These are phyloP conservation scores for Hipparchia sbordonii DNA, from an alignment of 2,888 invertebrate species.

Conservation along the genomic window DNA sequence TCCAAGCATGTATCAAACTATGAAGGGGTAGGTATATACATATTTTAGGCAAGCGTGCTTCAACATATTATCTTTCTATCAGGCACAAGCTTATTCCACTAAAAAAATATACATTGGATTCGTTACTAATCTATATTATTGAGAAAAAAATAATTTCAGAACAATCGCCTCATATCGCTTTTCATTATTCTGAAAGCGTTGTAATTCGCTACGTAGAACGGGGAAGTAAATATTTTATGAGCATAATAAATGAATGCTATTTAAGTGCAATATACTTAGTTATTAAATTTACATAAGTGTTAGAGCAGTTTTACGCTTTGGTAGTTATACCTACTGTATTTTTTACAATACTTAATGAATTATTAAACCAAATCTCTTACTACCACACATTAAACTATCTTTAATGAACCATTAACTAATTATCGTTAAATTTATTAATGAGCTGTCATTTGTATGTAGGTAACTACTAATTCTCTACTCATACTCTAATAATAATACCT, in stretches of 20 bases:
- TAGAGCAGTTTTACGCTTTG: background rate
- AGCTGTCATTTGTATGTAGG: too few relatives aligned
- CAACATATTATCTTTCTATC: too few relatives aligned
- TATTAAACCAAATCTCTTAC: background rate
- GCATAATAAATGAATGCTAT: slow-evolving; percentile 31
- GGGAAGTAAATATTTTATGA: slow-evolving; percentile 43
- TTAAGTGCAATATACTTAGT: slow-evolving; percentile 26
- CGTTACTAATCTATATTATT: slow-evolving; percentile 29
- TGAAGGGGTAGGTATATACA: too few relatives aligned
- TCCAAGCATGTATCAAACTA: too few relatives aligned
- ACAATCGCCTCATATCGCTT: slow-evolving; percentile 32
- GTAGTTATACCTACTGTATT: background rate
- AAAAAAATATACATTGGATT: slow-evolving; percentile 33
- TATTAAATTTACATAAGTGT: slow-evolving; percentile 11
- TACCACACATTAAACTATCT: too few relatives aligned
- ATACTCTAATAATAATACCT: too few relatives aligned
- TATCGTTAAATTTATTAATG: too few relatives aligned
- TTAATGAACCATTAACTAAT: too few relatives aligned
- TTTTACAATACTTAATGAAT: slow-evolving; percentile 1
- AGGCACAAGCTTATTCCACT: too few relatives aligned
- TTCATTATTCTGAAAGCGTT: slow-evolving; percentile 45
- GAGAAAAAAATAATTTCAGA: slow-evolving; percentile 25
- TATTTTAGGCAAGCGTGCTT: too few relatives aligned
- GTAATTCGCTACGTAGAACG: slow-evolving; percentile 38
- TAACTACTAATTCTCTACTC: too few relatives aligned